phyloP scores from a whole-genome alignment of 2,797 vertebrate species.

The Pseudochirops cupreus region DNA sequence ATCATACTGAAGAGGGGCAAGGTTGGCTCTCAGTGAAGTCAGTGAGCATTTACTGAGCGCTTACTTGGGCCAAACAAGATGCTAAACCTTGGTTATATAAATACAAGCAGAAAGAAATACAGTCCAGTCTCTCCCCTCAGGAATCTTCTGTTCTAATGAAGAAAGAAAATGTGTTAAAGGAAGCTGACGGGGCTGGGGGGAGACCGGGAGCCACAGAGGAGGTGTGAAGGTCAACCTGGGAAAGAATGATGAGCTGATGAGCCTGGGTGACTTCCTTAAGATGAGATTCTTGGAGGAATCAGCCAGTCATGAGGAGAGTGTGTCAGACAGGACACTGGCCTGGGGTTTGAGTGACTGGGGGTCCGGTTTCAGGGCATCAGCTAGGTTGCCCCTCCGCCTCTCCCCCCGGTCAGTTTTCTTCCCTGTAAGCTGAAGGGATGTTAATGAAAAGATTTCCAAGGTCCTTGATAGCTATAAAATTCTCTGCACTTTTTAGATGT shows the following conservation, averaged over 20 bases:
- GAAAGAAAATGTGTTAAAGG: background rate
- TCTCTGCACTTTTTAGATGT: background rate
- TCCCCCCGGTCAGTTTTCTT: background rate
- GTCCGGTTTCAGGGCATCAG: background rate
- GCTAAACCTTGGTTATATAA: background rate
- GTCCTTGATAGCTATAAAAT: background rate
- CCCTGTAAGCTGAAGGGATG: background rate
- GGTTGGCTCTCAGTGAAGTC: background rate
- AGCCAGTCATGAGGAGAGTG: background rate
- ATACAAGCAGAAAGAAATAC: background rate
- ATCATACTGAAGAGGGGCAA: background rate
- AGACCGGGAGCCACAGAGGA: background rate
- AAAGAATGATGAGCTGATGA: background rate
- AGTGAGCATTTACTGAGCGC: background rate
- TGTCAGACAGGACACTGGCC: background rate
- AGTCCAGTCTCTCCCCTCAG: background rate
- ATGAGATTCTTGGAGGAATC: background rate
- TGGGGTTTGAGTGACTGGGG: background rate
- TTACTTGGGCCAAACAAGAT: background rate
- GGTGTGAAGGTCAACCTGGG: background rate
- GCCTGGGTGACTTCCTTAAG: background rate
- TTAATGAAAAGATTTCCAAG: too few species aligned
- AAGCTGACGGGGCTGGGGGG: background rate
- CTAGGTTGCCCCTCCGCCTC: background rate
- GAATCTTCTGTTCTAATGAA: background rate